Base-by-base conservation (phyloP, 2,113 vertebrate genomes). In the Aepyceros melampus region DNA sequence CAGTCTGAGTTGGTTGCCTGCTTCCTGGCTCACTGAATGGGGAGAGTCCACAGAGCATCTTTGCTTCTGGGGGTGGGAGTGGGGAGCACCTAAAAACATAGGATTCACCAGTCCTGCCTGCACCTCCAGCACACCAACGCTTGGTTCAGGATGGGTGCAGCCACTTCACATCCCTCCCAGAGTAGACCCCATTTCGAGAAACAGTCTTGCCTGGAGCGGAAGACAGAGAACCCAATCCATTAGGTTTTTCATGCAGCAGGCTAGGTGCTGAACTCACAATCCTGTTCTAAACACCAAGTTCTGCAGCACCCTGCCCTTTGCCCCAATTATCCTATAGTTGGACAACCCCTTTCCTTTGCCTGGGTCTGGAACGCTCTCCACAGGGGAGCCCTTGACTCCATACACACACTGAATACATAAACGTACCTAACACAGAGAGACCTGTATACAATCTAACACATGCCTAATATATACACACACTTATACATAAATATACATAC, bases 91-190 rank as follows among this genome's bases (percentile, higher is more conserved):
- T 17, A 23, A 51, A 49, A 12, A 27, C 36, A 3, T 1, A 33
- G 71, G 11, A 3, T 40, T 29, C 29, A 2, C 17, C 43, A 13
- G 40, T 25, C 21, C 25, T 13, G 3, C 25, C 23, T 31, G 13
- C 0, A 15, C 15, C 36, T 3, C 9, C 1, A 0, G 51, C 16
- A 5, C 9, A 33, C 40, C 29, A 53, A 17, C 0, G 1, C 36
- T 21, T 0, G 2, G 47, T 7, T 43, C 21, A 14, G 33, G 11
- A 2, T 13, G 11, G 29, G 16, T 36, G 2, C 23, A 25, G 67
- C 33, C 47, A 62, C 8, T 47, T 40, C 89, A 25, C 2, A 43
- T 51, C 36, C 43, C 43, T 4, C 49, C 3, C 4, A 23, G n/a
- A 53, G 27, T 12, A 74, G 31, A 9, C 29, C 62, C 16, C 9